Base-by-base conservation (phyloP, 2,888 invertebrate genomes). In the Dicyrtomina minuta region DNA sequence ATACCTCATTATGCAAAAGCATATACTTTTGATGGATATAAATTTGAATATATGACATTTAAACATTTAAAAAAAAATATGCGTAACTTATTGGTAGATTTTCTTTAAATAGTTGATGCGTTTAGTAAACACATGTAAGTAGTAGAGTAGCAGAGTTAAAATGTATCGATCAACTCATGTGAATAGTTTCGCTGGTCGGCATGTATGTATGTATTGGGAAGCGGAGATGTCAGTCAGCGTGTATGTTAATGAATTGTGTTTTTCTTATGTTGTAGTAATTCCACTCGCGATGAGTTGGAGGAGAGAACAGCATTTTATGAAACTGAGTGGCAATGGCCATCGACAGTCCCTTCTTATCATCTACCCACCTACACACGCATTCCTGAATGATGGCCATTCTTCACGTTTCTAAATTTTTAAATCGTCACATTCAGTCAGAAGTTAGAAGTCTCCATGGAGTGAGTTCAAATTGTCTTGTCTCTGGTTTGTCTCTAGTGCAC, bases 371-470 rank as follows among this genome's bases (percentile, higher is more conserved):
- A 26, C 33, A 33, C 33, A 33, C 33, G 8, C 8, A 33, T 33
- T 33, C 33, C 8, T 33, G 33, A 33, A 33, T 33, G 33, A 33
- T 33, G 33, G 33, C 8, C 33, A 33, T 33, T 5, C 12, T 61
- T 46, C 27, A 6, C 27, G 17, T 61, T n/a, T 49, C 61, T 46
- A 20, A 58, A 60, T 43, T 49, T 33, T 33, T 5, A 33, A 33
- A 33, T 33, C 33, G 26, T 44, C 46, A n/a, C 61, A 61, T 61
- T 61, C 61, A 49, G 44, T 44, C 46, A 24, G 17, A 20, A 49
- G 44, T 44, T 46, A 24, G 17, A 20, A 22, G 46, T 27, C 20
- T 24, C 17, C 33, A 33, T n/a, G 12, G 49, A 61, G 61, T 49
- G 61, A 49, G 61, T 12, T 13, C 22, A 20, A 44, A 20, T 24